Evolutionary conservation across 2,888 invertebrate species (phyloP), one percentile per base, ranked within the genome.

Genomic region (Cerastoderma edule): DNA sequence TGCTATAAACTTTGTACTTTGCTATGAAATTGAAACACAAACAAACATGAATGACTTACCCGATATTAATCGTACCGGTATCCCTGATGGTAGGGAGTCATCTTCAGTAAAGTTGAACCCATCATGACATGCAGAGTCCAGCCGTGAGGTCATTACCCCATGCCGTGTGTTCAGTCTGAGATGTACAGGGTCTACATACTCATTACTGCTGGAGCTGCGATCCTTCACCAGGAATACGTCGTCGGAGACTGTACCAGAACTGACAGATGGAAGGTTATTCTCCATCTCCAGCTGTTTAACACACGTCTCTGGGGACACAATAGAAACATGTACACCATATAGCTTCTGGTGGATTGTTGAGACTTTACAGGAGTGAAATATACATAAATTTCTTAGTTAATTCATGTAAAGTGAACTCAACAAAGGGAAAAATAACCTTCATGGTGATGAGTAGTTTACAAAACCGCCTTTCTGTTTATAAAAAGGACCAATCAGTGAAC

Each of bases 171-270:
- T 54, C 56, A 54, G 28, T 24, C 57, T 57, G 67, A 53, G 65
- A 27, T 48, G 24, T 5, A n/a, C n/a, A 6, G 24, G 33, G 22
- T 72, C 35, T n/a, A 19, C 22, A 39, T 73, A 73, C 33, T 65
- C 39, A 22, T 76, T 71, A 39, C 72, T 63, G 32, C 53, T 67
- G 32, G 66, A 63, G 24, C 53, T 71, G 19, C 70, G 67, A 32
- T 71, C 73, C 6, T 75, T 74, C 2, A 78, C 73, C 0, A 75
- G n/a, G 50, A 60, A 78, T 4, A 76, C 54, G 4, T 81, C 78
- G 66, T 78, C 81, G n/a, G 81, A 76, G 1, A 72, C 71, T 4
- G 76, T 68, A n/a, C 71, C 73, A 16, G 81, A 78, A 50, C 73
- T 78, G 24, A 33, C 24, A 4, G 78, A 75, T 19, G 64, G 71